These are phyloP conservation scores for Neodiprion lecontei DNA, from an alignment of 1,140 invertebrate genomes.

Conservation along the genomic window DNA sequence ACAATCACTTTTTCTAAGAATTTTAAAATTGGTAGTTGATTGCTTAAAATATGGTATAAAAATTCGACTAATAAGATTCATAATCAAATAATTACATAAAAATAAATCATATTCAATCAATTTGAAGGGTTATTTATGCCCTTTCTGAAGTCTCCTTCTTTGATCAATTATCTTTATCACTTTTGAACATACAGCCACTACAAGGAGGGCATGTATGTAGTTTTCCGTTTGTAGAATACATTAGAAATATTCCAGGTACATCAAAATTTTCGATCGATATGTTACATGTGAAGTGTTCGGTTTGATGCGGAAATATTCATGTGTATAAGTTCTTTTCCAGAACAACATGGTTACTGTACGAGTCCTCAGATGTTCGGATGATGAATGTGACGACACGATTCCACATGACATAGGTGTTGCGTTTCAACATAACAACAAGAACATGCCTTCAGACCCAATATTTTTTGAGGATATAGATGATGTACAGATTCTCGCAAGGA, in stretches of 20 bases:
- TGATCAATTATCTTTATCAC: too few species aligned
- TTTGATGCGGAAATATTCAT: constrained; percentile 18
- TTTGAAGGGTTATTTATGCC: too few species aligned
- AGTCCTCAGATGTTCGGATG: constrained; percentile 33
- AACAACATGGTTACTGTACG: constrained; percentile 41
- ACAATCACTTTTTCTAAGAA: too few species aligned
- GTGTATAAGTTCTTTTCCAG: constrained; percentile 23
- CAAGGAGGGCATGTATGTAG: too few species aligned
- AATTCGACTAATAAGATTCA: too few species aligned
- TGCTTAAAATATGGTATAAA: too few species aligned
- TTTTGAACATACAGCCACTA: too few species aligned
- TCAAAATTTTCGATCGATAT: constrained; percentile 20
- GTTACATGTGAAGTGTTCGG: constrained; percentile 16
- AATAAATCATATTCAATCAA: too few species aligned
- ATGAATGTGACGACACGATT: constrained; percentile 30
- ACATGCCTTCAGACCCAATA: constrained; percentile 31
- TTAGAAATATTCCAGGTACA: neutral
- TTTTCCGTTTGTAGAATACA: too few species aligned
- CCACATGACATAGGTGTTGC: constrained; percentile 31
- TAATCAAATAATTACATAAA: too few species aligned
- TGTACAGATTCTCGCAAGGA: constrained; percentile 62
- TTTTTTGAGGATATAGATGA: constrained; percentile 45
- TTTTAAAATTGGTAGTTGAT: too few species aligned
- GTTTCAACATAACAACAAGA: constrained; percentile 31
- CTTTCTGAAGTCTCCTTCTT: too few species aligned